A percentile compares a stretch with the other conserved stretches of the same genome.
These are phyloP conservation scores for Drosophila niveifrons DNA, from an alignment of 2,888 invertebrate species.

Conservation along the genomic window DNA sequence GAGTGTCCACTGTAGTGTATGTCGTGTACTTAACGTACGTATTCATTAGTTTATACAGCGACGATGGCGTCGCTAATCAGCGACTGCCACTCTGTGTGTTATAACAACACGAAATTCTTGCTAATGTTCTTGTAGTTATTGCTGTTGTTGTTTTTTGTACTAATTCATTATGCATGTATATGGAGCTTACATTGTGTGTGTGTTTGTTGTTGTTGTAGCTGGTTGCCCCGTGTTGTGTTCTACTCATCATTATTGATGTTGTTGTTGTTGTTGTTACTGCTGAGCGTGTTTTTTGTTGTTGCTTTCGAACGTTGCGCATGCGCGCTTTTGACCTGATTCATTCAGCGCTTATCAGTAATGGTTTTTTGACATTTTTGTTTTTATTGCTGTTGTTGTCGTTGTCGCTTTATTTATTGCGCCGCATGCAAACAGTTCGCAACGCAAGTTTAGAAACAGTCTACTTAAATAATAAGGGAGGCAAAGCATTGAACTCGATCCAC, in stretches of 20 bases:
- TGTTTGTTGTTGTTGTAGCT: conserved; percentile 10
- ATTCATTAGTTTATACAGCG: conserved; percentile 9
- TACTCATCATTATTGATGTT: conserved; percentile 16
- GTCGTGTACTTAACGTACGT: conserved; percentile 6
- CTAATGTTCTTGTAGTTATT: conserved; percentile 5
- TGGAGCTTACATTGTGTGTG: conserved; percentile 19
- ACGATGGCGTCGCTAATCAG: conserved; percentile 47
- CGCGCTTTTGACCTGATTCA: conserved; percentile 74
- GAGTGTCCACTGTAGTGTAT: conserved; percentile 7
- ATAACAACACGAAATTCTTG: conserved; percentile 1
- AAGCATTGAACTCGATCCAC: neutral
- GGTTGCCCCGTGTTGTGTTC: conserved; percentile 4
- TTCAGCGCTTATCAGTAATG: conserved; percentile 59
- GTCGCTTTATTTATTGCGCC: conserved; percentile 14
- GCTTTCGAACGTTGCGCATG: conserved; percentile 62
- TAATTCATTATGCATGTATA: conserved; percentile 28
- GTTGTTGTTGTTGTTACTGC: conserved; percentile 6
- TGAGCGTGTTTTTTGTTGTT: conserved; percentile 17
- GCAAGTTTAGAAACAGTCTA: conserved; percentile 28
- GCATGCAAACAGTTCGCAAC: conserved; percentile 21
- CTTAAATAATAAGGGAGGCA: neutral
- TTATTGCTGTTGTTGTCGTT: conserved; percentile 1
- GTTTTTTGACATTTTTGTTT: conserved; percentile 8
- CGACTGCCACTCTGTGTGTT: conserved; percentile 4
- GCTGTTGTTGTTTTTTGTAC: conserved; percentile 10